A percentile compares a stretch with the other conserved stretches of the same genome.
Conservation (phyloP, 2,888 invertebrate species). For the Raillietiella orientalis region DNA sequence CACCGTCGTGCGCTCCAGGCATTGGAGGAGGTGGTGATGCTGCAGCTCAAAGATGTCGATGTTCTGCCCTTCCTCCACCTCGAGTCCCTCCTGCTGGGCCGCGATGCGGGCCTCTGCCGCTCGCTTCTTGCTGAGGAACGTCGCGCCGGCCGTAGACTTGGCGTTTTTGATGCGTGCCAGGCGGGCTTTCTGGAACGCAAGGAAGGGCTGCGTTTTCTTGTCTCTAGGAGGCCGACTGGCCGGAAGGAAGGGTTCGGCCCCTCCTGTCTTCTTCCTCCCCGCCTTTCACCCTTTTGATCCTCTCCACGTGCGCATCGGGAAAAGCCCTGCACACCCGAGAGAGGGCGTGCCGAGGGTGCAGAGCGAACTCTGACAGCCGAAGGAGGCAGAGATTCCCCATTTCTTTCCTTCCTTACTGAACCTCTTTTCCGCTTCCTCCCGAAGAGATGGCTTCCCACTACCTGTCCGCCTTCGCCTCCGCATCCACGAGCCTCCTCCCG, state of each 20-base stretch:
- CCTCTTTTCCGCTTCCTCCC: too few relatives aligned
- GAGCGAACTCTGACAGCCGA: too few relatives aligned
- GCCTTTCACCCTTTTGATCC: background rate
- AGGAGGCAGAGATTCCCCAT: too few relatives aligned
- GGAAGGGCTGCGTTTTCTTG: background rate
- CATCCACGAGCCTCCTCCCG: too few relatives aligned
- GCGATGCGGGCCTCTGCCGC: constrained; percentile 82
- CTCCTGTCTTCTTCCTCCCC: background rate
- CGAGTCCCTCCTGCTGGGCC: constrained; percentile 51
- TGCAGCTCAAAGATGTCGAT: constrained; percentile 96
- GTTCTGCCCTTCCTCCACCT: constrained; percentile 52
- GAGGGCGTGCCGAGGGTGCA: too few relatives aligned
- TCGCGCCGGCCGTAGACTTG: constrained; percentile 92
- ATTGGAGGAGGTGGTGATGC: constrained; percentile 87
- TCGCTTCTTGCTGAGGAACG: constrained; percentile 93
- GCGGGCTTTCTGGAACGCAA: constrained; percentile 67
- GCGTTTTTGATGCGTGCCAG: constrained; percentile 92
- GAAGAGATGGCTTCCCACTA: too few relatives aligned
- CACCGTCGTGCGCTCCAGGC: constrained; percentile 91
- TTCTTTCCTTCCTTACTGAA: too few relatives aligned
- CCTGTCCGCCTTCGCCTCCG: too few relatives aligned
- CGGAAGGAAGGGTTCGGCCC: background rate
- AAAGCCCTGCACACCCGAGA: too few relatives aligned
- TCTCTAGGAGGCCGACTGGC: background rate
- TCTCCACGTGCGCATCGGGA: too few relatives aligned